Evolutionary conservation across 2,797 vertebrate genomes (phyloP), one percentile per base, ranked within the genome.

Genomic region (Poeciliopsis presidionis): DNA sequence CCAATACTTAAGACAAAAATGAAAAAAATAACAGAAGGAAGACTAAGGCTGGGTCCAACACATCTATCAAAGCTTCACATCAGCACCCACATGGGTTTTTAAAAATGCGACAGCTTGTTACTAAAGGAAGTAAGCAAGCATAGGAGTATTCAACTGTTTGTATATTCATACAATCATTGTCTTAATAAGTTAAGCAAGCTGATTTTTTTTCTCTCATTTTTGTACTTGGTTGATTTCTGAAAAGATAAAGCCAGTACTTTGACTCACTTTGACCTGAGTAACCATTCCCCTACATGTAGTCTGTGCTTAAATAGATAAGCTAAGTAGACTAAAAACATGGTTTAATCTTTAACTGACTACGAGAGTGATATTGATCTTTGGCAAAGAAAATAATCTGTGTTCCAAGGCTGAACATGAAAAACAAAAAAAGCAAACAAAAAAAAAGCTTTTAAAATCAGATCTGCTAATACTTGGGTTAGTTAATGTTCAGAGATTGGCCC

Each of bases 101-200:
- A 89, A 78, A 82, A 59, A 39, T 79, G 73, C 84, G 89, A 87
- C 92, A 90, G 91, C 86, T 88, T 91, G 87, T 91, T 91, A 75
- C 49, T 55, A 43, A 70, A 79, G 8, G 33, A 74, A 87, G 83
- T 14, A 84, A 77, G 91, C 83, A 89, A 92, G 90, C 85, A 84
- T 30, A 61, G 45, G 83, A 83, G 80, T 81, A 87, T 78, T 75
- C 81, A 72, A 78, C 85, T 89, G 82, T 89, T 74, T 82, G 84
- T 87, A 87, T 88, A 82, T 78, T 86, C 84, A 91, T 33, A 30
- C 5, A 59, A 89, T 79, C 14, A 46, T 69, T 39, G 77, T 82
- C 81, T 90, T 81, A 81, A 81, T 81, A 81, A 81, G 90, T 90
- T 90, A 87, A 36, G 53, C 0, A 1, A 57, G 85, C 47, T 14